These are phyloP conservation scores for Malurus leucopterus DNA, from an alignment of 2,797 vertebrate species.

Conservation along the genomic window DNA sequence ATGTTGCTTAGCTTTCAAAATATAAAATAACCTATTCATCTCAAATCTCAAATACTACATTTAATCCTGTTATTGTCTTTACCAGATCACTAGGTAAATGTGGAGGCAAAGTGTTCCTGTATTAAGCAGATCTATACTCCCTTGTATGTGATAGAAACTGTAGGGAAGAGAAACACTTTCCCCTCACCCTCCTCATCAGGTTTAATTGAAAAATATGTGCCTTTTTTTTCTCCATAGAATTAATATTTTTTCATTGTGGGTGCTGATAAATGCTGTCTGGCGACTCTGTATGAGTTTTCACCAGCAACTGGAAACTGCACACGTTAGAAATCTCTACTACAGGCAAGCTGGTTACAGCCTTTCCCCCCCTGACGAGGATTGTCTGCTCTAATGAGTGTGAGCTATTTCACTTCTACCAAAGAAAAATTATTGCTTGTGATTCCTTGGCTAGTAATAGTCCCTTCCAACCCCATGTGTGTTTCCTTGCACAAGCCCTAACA, in stretches of 20 bases:
- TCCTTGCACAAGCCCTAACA: neutral
- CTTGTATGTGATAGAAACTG: neutral
- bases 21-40: neutral
- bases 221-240: neutral
- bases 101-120: neutral
- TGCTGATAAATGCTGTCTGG: constrained; percentile 23
- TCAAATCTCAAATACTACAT: neutral
- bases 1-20: constrained; percentile 28
- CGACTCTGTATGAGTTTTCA: neutral
- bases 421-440: neutral
- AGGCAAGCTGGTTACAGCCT: neutral
- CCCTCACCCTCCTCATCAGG: neutral
- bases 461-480: neutral
- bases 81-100: neutral
- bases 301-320: neutral
- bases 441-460: neutral
- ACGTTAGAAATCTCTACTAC: neutral
- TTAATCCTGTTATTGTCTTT: neutral
- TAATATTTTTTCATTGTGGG: neutral
- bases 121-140: neutral
- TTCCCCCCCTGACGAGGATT: neutral
- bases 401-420: constrained; percentile 8
- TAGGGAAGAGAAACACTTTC: neutral
- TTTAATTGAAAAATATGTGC: neutral
- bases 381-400: constrained; percentile 26